Evolutionary conservation across 1,140 invertebrate species (phyloP), one percentile per base, ranked within the genome.

Genomic region (Drosophila mayri): DNA sequence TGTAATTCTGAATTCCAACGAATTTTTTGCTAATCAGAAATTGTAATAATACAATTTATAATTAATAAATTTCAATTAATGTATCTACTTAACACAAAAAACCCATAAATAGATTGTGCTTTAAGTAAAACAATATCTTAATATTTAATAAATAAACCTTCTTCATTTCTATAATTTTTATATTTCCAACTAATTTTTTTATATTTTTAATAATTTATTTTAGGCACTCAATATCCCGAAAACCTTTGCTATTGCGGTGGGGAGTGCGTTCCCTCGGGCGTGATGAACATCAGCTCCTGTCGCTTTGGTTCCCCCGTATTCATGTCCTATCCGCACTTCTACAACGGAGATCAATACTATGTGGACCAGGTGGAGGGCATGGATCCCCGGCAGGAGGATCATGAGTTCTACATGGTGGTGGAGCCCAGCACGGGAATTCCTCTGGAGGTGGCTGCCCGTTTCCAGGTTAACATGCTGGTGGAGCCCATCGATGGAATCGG

Each of bases 271-370:
- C 96, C 96, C 9, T 94, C 94, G 2, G 96, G 96, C 4, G 93
- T 95, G 1, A 94, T 96, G 90, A 95, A 96, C 91, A 95, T 97
- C 20, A 95, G 95, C 1, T 92, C 94, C 12, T 97, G 96, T 62
- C 95, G 96, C 81, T 96, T 93, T 82, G 95, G 95, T n/a, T 95
- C 97, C 6, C 97, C 97, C 0, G 95, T 96, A 0, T 97, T 96
- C 75, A 94, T 98, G 62, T 97, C 97, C 8, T 95, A 96, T 76
- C 97, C 98, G 0, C 97, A 99, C 92, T 98, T 98, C 93, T 96
- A 96, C 81, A 93, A 96, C 60, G 97, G 95, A 3, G 97, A 98
- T 93, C 93, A 94, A 0, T 95, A 90, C 76, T 96, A 97, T 59
- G 72, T 92, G 10, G 73, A 95, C 1, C 92, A 93, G 28, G 95